Conservation (phyloP, 2,888 invertebrate species). For the Phlogophora meticulosa region DNA sequence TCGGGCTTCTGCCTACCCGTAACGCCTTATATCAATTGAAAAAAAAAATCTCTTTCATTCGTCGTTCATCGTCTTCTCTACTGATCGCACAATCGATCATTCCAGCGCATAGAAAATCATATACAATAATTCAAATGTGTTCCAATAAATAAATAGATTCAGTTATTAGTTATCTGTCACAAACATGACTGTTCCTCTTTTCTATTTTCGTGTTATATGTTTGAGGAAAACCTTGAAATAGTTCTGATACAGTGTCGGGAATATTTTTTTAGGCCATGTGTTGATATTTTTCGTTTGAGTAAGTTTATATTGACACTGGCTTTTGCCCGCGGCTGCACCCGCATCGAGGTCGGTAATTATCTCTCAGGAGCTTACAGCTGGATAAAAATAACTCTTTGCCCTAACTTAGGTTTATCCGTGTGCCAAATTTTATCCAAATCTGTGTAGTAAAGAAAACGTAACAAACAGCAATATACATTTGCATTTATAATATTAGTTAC, state of each 20-base stretch:
- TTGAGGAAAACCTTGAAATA: constrained; percentile 48
- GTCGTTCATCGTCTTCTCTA: not conserved
- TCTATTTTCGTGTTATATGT: constrained; percentile 51
- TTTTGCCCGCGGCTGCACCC: too few species aligned
- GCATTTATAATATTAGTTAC: too few species aligned
- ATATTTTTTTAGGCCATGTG: constrained; percentile 36
- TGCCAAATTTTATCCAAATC: too few species aligned
- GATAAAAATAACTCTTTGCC: too few species aligned
- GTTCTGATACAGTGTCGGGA: constrained; percentile 28
- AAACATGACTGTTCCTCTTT: constrained; percentile 47
- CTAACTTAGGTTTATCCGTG: too few species aligned
- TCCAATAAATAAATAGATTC: constrained; percentile 41
- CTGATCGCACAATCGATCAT: constrained; percentile 9
- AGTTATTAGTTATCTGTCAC: constrained; percentile 52
- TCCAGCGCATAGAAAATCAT: not conserved
- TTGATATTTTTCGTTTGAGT: constrained; percentile 46
- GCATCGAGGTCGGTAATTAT: too few species aligned
- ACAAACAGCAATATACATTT: too few species aligned
- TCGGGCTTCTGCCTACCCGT: too few species aligned
- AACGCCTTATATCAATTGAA: constrained; percentile 1
- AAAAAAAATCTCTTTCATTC: constrained; percentile 4
- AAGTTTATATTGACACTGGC: constrained; percentile 23
- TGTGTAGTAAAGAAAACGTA: too few species aligned
- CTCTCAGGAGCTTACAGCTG: too few species aligned
- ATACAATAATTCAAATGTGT: constrained; percentile 21